Evolutionary conservation across 1,140 invertebrate species (phyloP).

Genomic region (Heliconius hermathena): DNA sequence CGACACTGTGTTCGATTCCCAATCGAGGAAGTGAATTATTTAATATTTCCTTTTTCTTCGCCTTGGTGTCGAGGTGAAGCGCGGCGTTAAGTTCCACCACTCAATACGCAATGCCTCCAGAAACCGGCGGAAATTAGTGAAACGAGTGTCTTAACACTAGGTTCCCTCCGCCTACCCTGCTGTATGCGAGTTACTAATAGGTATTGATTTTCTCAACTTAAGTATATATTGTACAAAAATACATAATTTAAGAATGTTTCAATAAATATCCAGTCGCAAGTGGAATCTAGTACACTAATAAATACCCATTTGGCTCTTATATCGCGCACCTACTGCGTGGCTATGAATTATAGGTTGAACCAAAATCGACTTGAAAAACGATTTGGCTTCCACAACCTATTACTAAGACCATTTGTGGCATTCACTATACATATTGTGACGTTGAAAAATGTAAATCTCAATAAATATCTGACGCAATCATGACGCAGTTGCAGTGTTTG

Average conservation of each 20-base stretch:
- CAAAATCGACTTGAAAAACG: constrained; percentile 12
- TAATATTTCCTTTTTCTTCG: too few relatives aligned
- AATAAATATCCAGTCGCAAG: constrained; percentile 5
- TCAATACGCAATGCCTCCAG: too few relatives aligned
- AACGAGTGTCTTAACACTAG: too few relatives aligned
- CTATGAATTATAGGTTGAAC: constrained; percentile 5
- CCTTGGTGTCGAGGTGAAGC: too few relatives aligned
- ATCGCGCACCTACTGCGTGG: constrained; percentile 13
- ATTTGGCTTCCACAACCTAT: constrained; percentile 12
- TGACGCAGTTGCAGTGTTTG: background rate
- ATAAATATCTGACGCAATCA: background rate
- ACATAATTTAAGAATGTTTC: background rate
- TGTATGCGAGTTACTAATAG: too few relatives aligned
- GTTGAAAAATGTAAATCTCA: background rate
- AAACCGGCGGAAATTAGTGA: too few relatives aligned
- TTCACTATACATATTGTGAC: constrained; percentile 1
- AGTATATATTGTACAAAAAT: background rate
- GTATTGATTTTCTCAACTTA: background rate
- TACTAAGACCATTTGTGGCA: constrained; percentile 8
- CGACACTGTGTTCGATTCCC: too few relatives aligned
- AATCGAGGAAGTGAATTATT: too few relatives aligned
- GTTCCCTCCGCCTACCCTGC: too few relatives aligned
- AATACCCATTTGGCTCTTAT: constrained; percentile 12
- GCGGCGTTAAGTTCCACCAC: too few relatives aligned
- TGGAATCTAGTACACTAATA: constrained; percentile 9